A percentile compares a stretch with the other conserved stretches of the same genome.
Conservation (phyloP, 2,797 vertebrate species). For the Myotis findleyi region DNA sequence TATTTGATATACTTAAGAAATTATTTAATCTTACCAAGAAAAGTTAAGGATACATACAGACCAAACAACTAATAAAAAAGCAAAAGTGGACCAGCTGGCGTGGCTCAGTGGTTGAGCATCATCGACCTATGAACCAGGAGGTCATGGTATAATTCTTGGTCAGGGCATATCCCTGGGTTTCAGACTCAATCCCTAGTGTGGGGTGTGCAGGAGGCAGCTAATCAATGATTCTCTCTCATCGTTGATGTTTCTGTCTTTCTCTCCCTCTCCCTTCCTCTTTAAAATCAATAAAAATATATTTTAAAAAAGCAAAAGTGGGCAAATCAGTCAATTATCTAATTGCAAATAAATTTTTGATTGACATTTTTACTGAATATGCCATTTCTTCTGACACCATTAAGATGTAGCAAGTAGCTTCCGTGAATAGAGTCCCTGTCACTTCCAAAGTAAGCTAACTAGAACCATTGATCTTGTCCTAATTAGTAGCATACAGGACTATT, state of each 20-base stretch:
- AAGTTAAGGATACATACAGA: not conserved
- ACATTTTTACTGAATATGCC: not conserved
- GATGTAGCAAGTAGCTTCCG: not conserved
- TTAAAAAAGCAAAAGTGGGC: not conserved
- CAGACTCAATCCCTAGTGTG: too few relatives aligned
- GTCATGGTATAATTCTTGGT: too few relatives aligned
- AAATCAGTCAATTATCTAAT: not conserved
- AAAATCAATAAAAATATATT: too few relatives aligned
- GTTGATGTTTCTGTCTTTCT: too few relatives aligned
- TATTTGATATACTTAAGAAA: not conserved
- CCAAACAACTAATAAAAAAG: not conserved
- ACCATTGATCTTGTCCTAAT: not conserved
- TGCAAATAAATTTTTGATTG: constrained; percentile 22
- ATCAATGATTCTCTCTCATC: too few relatives aligned
- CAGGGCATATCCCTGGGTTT: too few relatives aligned
- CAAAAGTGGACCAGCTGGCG: too few relatives aligned
- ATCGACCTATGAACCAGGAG: too few relatives aligned
- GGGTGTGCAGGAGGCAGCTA: too few relatives aligned
- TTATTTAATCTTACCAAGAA: not conserved
- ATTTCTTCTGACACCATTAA: not conserved
- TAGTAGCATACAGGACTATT: constrained; percentile 25
- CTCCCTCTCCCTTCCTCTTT: too few relatives aligned
- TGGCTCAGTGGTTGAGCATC: too few relatives aligned
- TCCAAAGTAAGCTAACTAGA: constrained; percentile 50
- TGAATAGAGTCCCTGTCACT: not conserved